phyloP scores from a whole-genome alignment of 2,113 vertebrate genomes.

The Tor tambroides region DNA sequence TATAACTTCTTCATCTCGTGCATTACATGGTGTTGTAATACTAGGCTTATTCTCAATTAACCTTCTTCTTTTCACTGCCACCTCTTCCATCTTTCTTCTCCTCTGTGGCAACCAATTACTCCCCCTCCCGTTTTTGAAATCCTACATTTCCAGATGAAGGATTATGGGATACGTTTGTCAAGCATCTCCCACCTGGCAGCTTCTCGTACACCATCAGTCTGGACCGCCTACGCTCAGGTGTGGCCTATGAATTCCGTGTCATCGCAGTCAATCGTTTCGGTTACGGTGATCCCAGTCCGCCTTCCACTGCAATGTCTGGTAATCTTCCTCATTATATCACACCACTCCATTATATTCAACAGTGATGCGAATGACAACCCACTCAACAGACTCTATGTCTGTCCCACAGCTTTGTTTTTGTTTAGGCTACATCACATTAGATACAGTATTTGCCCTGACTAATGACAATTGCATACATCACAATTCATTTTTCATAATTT shows the following conservation, averaged over 20 bases:
- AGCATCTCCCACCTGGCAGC: constrained; percentile 82
- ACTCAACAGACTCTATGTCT: not conserved
- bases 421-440: not conserved
- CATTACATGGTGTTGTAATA: too few species aligned
- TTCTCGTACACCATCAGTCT: constrained; percentile 84
- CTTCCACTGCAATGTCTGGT: constrained; percentile 89
- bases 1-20: too few species aligned
- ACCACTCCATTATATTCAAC: not conserved
- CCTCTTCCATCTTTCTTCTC: constrained; percentile 5
- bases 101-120: constrained; percentile 22
- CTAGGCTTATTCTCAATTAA: not conserved
- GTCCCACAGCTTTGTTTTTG: not conserved
- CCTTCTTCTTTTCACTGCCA: not conserved
- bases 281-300: constrained; percentile 89
- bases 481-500: not conserved
- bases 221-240: constrained; percentile 86
- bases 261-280: constrained; percentile 88
- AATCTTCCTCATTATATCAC: constrained; percentile 57
- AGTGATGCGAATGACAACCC: not conserved
- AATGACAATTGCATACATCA: not conserved
- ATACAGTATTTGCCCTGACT: not conserved
- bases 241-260: constrained; percentile 95
- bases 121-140: not conserved
- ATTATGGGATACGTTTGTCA: constrained; percentile 91
- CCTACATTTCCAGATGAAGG: constrained; percentile 84